Evolutionary conservation across 2,113 vertebrate genomes (phyloP), one percentile per base, ranked within the genome.

Genomic region (Cyprinodon brontotheroides): DNA sequence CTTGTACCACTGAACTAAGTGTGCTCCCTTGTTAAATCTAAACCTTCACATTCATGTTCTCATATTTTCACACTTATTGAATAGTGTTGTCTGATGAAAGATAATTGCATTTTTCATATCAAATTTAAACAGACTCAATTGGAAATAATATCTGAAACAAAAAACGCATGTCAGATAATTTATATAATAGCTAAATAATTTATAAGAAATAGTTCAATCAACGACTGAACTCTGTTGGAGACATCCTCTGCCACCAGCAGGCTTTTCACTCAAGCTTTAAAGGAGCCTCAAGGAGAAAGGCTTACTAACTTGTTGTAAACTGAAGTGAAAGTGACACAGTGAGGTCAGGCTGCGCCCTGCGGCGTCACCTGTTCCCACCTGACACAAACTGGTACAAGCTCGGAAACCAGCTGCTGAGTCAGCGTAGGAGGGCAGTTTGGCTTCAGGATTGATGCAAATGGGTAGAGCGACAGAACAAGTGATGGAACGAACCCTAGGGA

Each of bases 281-380:
- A 81, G 79, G 83, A 81, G 79, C 78, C 85, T 80, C 48, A 60
- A 86, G 77, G 80, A 81, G 69, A 62, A 50, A 60, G 65, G 65
- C 66, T 79, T 65, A 79, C 72, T 76, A 83, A 81, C 78, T 62
- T 83, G 85, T 87, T 50, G 64, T 85, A 85, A 90, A 75, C 20
- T 14, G 68, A 72, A 90, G 72, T 70, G 77, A 87, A 86, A 90
- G 75, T 83, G 90, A 89, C 90, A 88, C 71, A 88, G 89, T 75
- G 81, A 88, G 90, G 91, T 89, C 90, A 89, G 59, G 48, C 20
- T 41, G 78, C 68, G 64, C 78, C 85, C 84, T 36, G 78, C 71
- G 40, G 89, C 74, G 36, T 84, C 87, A 92, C 90, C 90, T 91
- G 85, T 83, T 89, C 69, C 83, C 74, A 84, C 85, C 83, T 81